These are phyloP conservation scores for Ibidorhyncha struthersii DNA, from an alignment of 2,113 vertebrate species.

Conservation along the genomic window DNA sequence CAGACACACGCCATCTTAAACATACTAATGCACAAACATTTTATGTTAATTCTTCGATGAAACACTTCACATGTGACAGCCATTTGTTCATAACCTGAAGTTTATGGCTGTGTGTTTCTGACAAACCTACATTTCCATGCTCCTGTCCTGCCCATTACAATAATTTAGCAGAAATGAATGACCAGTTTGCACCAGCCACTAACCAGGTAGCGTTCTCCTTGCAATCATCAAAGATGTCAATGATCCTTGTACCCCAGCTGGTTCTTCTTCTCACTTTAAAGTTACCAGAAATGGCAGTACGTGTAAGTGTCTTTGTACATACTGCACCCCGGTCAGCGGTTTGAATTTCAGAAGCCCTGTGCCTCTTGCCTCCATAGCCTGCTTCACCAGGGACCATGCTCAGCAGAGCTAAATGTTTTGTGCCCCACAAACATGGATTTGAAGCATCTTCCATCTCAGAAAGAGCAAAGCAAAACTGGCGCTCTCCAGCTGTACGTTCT, in stretches of 20 bases:
- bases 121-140: not conserved
- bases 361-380: not conserved
- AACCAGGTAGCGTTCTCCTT: not conserved
- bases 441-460: not conserved
- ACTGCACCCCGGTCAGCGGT: not conserved
- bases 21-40: not conserved
- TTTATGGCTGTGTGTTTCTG: not conserved
- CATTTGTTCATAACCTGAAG: not conserved
- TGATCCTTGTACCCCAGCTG: not conserved
- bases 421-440: not conserved
- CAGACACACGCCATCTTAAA: not conserved
- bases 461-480: not conserved
- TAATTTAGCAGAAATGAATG: not conserved
- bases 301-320: not conserved
- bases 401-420: not conserved
- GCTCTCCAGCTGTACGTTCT: not conserved
- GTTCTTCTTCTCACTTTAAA: not conserved
- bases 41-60: not conserved
- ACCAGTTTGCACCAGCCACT: not conserved
- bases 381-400: not conserved
- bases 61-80: not conserved
- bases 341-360: not conserved
- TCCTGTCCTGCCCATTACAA: not conserved
- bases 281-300: not conserved
- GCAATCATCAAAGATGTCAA: not conserved